Evolutionary conservation across 1,140 invertebrate species (phyloP), one percentile per base, ranked within the genome.

Genomic region (Trichoplusia ni): DNA sequence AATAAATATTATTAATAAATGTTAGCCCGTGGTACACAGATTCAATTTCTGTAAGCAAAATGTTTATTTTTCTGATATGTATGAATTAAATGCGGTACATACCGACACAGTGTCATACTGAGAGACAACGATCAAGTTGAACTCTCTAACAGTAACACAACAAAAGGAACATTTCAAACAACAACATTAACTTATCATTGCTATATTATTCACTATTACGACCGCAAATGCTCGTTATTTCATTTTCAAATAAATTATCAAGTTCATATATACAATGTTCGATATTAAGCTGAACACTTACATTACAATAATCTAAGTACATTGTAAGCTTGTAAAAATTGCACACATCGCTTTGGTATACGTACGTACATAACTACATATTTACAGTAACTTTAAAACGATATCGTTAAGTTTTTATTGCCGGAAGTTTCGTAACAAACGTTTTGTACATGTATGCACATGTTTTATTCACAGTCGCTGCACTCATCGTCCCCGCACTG

Each of bases 301-400:
- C 47, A 51, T 47, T 70, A 63, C 67, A 73, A 23, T 77, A 75
- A 67, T 71, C 79, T 86, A 84, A 75, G 73, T 84, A 84, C 77
- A 82, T 69, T 67, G 29, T 85, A 89, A 89, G 85, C 86, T 86
- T 86, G 78, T 89, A 88, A 88, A 89, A 90, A 90, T 90, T 90
- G 87, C 87, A 90, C 87, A 85, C 86, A 81, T 89, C 77, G 82
- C 87, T 90, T 90, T 90, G 87, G 87, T 89, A 89, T 90, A 89
- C 82, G 79, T 90, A 87, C 73, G 71, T 89, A 87, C 81, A 86
- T 90, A 87, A 65, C 83, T 90, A 90, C 82, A 90, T 90, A 90
- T 89, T 83, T 90, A 90, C 84, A 88, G 53, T 67, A 75, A 75
- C 61, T 78, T 78, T 82, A 81, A 59, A 77, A 80, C 71, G 74